Conservation (phyloP, 2,888 invertebrate genomes). For the Biston stratarius region DNA sequence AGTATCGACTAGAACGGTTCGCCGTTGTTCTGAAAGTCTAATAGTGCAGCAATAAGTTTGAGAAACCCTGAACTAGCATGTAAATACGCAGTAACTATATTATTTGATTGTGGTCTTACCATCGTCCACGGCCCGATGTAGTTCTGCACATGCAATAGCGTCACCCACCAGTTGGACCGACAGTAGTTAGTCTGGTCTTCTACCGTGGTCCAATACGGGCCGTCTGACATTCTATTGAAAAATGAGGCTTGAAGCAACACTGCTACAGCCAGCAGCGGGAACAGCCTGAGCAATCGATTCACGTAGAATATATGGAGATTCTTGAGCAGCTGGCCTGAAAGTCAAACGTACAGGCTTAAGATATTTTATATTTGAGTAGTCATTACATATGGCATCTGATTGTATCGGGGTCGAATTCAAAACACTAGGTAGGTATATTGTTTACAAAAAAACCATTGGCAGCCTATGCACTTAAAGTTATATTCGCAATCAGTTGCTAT, state of each 20-base stretch:
- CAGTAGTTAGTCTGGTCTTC: slow-evolving; percentile 49
- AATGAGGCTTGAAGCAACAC: slow-evolving; percentile 66
- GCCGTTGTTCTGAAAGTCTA: no score
- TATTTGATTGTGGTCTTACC: slow-evolving; percentile 45
- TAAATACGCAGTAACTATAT: no score
- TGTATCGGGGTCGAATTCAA: no score
- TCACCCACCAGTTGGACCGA: slow-evolving; percentile 64
- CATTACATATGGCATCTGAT: no score
- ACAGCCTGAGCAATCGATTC: slow-evolving; percentile 64
- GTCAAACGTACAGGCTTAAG: neutral
- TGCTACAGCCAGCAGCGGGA: slow-evolving; percentile 61
- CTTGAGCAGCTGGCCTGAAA: slow-evolving; percentile 58
- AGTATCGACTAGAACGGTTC: no score
- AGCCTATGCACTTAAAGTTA: no score
- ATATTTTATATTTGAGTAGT: neutral
- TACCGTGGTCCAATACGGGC: slow-evolving; percentile 71
- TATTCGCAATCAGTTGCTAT: no score
- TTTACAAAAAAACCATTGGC: no score
- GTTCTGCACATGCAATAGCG: slow-evolving; percentile 66
- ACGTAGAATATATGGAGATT: slow-evolving; percentile 69
- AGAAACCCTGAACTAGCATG: no score
- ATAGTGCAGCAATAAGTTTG: no score
- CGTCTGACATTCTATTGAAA: slow-evolving; percentile 60
- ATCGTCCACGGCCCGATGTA: slow-evolving; percentile 48
- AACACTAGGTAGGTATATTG: no score